Percentiles rank a stretch among this genome's conserved stretches.
These are phyloP conservation scores for Colletes gigas DNA, from an alignment of 1,140 invertebrate species.

Conservation along the genomic window DNA sequence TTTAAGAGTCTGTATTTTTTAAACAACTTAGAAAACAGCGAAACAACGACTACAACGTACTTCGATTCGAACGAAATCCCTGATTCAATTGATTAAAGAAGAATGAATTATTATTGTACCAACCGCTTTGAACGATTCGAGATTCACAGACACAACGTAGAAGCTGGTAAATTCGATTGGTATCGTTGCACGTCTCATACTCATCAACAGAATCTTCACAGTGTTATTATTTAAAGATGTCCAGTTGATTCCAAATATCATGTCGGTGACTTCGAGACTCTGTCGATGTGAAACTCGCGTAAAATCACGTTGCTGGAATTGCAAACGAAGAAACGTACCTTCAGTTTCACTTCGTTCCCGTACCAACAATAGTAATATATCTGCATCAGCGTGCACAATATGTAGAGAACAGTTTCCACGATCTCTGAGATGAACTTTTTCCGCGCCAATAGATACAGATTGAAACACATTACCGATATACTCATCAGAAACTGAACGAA, in stretches of 20 bases:
- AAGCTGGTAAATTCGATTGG: slow-evolving; percentile 52
- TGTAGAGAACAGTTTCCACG: slow-evolving; percentile 49
- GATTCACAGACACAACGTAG: slow-evolving; percentile 50
- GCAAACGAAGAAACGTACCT: slow-evolving; percentile 21
- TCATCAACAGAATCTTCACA: slow-evolving; percentile 47
- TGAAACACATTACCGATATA: slow-evolving; percentile 46
- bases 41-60: too few relatives aligned
- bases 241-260: slow-evolving; percentile 59
- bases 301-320: not conserved
- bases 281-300: slow-evolving; percentile 9
- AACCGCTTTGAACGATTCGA: slow-evolving; percentile 62
- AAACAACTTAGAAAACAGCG: too few relatives aligned
- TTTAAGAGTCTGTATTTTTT: too few relatives aligned
- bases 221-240: slow-evolving; percentile 24
- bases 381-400: slow-evolving; percentile 60
- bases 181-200: slow-evolving; percentile 55
- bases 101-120: slow-evolving; percentile 25
- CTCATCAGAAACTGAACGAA: slow-evolving; percentile 52
- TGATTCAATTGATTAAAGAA: not conserved
- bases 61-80: not conserved
- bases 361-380: slow-evolving; percentile 82
- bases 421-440: slow-evolving; percentile 76
- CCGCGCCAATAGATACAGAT: slow-evolving; percentile 44
- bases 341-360: slow-evolving; percentile 80
- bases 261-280: slow-evolving; percentile 48